Evolutionary conservation across 1,140 invertebrate genomes (phyloP).

Genomic region (Tetranychus urticae): DNA sequence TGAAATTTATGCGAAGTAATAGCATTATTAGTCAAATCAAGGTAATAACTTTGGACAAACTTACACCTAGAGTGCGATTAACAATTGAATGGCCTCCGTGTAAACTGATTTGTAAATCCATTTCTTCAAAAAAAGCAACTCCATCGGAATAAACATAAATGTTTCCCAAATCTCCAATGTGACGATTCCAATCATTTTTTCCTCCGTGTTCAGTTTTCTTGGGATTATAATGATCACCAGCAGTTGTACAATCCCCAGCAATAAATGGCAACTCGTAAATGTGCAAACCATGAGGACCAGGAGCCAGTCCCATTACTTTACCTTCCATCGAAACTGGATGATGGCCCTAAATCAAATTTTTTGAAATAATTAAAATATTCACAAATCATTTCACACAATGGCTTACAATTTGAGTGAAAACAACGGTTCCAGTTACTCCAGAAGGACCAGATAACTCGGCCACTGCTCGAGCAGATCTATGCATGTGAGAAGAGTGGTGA

Average conservation of each 20-base stretch:
- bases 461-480: background rate
- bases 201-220: background rate
- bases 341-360: background rate
- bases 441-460: background rate
- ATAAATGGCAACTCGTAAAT: background rate
- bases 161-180: constrained; percentile 20
- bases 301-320: background rate
- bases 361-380: too few relatives aligned
- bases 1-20: background rate
- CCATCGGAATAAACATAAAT: constrained; percentile 19
- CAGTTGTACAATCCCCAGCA: background rate
- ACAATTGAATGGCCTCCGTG: constrained; percentile 27
- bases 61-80: constrained; percentile 18
- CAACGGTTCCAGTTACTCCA: background rate
- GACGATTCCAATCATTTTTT: background rate
- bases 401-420: background rate
- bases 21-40: background rate
- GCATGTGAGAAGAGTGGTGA: background rate
- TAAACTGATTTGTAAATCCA: constrained; percentile 20
- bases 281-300: background rate
- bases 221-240: background rate
- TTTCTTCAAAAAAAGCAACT: constrained; percentile 19
- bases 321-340: background rate
- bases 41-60: background rate
- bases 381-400: too few relatives aligned